Percentiles rank a stretch among this genome's conserved stretches.
These are phyloP conservation scores for Drosophila murphyi DNA, from an alignment of 1,140 invertebrate species.

Conservation along the genomic window DNA sequence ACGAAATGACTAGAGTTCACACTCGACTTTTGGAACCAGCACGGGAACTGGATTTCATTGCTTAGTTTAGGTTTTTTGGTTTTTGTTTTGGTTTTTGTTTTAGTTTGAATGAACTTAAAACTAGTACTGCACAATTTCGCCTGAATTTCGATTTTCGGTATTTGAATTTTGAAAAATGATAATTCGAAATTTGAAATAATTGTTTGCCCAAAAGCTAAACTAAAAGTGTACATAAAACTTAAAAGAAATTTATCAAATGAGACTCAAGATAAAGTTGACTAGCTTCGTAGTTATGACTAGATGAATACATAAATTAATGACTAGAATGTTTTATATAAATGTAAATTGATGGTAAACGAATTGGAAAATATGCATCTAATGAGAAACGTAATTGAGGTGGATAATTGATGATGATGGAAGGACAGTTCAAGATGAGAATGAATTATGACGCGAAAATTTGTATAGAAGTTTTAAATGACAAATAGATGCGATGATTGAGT, in stretches of 20 bases:
- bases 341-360: neutral
- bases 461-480: neutral
- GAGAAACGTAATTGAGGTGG: constrained; percentile 7
- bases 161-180: constrained; percentile 22
- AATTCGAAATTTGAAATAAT: constrained; percentile 32
- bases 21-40: constrained; percentile 71
- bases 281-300: constrained; percentile 21
- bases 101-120: constrained; percentile 58
- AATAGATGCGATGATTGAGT: no score
- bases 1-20: constrained; percentile 83
- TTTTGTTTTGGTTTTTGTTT: constrained; percentile 41
- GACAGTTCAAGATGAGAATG: no score
- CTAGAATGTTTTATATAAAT: constrained; percentile 18
- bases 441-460: neutral
- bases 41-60: constrained; percentile 56
- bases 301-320: constrained; percentile 41
- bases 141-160: constrained; percentile 70
- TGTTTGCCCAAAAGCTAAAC: constrained; percentile 30
- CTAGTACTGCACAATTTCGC: constrained; percentile 84
- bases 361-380: neutral
- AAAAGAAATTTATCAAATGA: constrained; percentile 21
- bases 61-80: constrained; percentile 42
- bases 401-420: neutral
- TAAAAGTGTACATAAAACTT: constrained; percentile 58
- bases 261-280: constrained; percentile 36